A percentile compares a stretch with the other conserved stretches of the same genome.
Evolutionary conservation across 2,797 vertebrate genomes (phyloP).

Genomic region (Micropoecilia bifurca): DNA sequence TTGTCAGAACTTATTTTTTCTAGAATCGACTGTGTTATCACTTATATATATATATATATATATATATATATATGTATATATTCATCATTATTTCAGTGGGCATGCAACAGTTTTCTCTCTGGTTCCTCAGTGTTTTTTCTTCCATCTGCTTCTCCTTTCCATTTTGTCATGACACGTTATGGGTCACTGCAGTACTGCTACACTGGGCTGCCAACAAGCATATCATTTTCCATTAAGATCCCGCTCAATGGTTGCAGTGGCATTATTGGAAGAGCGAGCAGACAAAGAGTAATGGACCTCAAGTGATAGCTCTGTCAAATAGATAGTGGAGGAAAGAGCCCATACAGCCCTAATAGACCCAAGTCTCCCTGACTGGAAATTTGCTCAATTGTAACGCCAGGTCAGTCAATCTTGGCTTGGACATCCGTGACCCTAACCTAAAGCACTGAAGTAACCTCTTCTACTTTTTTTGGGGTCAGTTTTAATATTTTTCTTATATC

Average conservation of each 20-base stretch:
- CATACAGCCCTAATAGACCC: constrained; percentile 48
- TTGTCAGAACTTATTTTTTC: no score
- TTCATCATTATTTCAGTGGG: background rate
- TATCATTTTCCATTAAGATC: constrained; percentile 78
- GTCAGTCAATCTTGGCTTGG: constrained; percentile 18
- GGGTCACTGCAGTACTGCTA: constrained; percentile 70
- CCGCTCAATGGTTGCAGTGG: constrained; percentile 59
- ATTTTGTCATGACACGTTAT: constrained; percentile 70
- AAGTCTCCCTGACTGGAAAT: constrained; percentile 30
- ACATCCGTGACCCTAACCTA: background rate
- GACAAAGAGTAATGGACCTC: constrained; percentile 70
- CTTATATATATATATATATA: background rate
- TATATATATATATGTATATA: no score
- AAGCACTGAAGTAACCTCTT: background rate
- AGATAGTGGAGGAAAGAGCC: constrained; percentile 47
- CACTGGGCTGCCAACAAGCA: constrained; percentile 75
- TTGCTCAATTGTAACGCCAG: background rate
- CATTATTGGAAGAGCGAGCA: constrained; percentile 67
- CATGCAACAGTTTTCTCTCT: background rate
- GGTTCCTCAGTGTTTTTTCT: constrained; percentile 6
- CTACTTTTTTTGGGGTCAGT: background rate
- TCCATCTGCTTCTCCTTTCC: constrained; percentile 41
- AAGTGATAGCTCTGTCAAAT: constrained; percentile 69
- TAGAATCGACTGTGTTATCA: background rate
- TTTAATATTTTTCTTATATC: constrained; percentile 14